These are phyloP conservation scores for Frieseomelitta varia DNA, from an alignment of 1,140 invertebrate genomes.

Conservation along the genomic window DNA sequence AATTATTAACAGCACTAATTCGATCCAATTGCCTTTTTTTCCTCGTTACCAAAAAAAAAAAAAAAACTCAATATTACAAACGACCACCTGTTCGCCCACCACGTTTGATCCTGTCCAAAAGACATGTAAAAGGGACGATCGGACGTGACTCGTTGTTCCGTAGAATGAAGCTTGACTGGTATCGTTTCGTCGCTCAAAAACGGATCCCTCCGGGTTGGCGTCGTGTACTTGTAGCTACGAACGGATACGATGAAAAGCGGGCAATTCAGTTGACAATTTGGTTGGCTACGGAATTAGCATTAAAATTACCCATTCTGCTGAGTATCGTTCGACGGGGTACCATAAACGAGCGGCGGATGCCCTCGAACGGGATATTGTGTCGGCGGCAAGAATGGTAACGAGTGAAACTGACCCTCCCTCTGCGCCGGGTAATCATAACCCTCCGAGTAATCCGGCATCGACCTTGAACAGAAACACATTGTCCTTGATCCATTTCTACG, in stretches of 20 bases:
- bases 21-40: too few species aligned
- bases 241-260: background rate
- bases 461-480: conserved; percentile 48
- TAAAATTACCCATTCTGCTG: conserved; percentile 55
- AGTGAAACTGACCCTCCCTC: conserved; percentile 63
- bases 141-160: conserved; percentile 15
- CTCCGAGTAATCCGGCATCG: conserved; percentile 63
- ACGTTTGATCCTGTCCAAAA: conserved; percentile 59
- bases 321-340: conserved; percentile 64
- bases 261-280: background rate
- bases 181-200: conserved; percentile 32
- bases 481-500: background rate
- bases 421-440: conserved; percentile 74
- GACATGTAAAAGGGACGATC: conserved; percentile 36
- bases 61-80: background rate
- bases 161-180: conserved; percentile 32
- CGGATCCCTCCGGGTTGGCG: conserved; percentile 55
- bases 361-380: conserved; percentile 41
- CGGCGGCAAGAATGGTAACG: conserved; percentile 53
- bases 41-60: too few species aligned
- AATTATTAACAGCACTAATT: too few species aligned
- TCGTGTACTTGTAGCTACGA: conserved; percentile 59
- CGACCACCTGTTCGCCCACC: conserved; percentile 71
- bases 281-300: background rate
- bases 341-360: conserved; percentile 65